Evolutionary conservation across 2,888 invertebrate genomes (phyloP).

Genomic region (Protonemura montana): DNA sequence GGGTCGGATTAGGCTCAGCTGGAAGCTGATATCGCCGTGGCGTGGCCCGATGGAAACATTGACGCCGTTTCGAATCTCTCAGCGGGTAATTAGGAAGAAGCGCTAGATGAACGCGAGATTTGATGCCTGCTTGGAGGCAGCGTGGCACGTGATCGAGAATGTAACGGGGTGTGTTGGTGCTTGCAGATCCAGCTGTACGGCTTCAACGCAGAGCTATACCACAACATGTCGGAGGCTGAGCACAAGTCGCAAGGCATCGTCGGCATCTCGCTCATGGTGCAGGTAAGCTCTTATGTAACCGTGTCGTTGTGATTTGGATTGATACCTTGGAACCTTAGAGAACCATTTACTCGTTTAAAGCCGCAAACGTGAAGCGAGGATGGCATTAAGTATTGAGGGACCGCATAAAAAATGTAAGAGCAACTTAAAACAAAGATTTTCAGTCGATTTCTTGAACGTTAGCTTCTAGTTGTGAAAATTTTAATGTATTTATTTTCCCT

Average conservation of each 20-base stretch:
- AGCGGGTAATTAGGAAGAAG: not conserved
- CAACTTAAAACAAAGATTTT: too few relatives aligned
- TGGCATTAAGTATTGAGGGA: too few relatives aligned
- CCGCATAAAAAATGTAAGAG: too few relatives aligned
- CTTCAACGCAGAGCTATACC: conserved; percentile 95
- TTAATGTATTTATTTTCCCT: too few relatives aligned
- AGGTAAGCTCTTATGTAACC: conserved; percentile 67
- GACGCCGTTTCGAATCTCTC: not conserved
- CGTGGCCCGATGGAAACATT: not conserved
- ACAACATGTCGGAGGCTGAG: conserved; percentile 95
- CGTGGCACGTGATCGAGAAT: not conserved
- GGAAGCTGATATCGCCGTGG: not conserved
- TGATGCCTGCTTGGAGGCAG: not conserved
- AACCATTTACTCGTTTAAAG: too few relatives aligned
- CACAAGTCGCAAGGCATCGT: conserved; percentile 97
- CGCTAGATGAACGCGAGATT: not conserved
- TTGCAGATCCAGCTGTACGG: conserved; percentile 94
- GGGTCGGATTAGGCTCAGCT: not conserved
- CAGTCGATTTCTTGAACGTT: too few relatives aligned
- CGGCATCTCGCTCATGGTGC: conserved; percentile 93
- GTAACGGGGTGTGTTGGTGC: conserved; percentile 46
- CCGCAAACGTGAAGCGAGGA: too few relatives aligned
- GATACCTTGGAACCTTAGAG: too few relatives aligned
- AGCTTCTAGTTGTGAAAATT: too few relatives aligned
- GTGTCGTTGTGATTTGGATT: too few relatives aligned